Conservation (phyloP, 2,888 invertebrate genomes). For the Spisula solida region DNA sequence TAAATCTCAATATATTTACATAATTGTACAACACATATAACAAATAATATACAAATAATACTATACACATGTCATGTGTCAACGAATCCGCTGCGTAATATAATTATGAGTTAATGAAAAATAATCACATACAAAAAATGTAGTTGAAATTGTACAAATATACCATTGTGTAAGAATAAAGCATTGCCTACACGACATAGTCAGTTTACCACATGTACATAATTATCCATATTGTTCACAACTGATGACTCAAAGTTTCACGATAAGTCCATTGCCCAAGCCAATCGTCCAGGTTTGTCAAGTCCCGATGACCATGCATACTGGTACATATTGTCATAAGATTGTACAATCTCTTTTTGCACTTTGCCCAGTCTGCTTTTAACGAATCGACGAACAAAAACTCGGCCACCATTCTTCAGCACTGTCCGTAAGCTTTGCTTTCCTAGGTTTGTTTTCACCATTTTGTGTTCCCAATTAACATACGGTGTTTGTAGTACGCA, state of each 20-base stretch:
- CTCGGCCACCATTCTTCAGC: conserved; percentile 65
- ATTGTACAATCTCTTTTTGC: conserved; percentile 39
- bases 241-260: not conserved
- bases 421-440: conserved; percentile 61
- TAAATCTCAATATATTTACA: no score
- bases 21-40: no score
- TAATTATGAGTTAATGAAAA: not conserved
- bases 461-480: conserved; percentile 52
- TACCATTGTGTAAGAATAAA: no score
- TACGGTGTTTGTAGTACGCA: conserved; percentile 33
- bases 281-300: conserved; percentile 18
- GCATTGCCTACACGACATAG: no score
- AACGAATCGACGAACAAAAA: conserved; percentile 74
- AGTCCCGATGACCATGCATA: conserved; percentile 51
- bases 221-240: no score
- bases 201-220: no score
- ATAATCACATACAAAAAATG: no score
- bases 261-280: conserved; percentile 30
- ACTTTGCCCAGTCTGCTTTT: conserved; percentile 58
- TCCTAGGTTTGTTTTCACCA: conserved; percentile 50
- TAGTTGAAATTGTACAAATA: no score
- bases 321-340: conserved; percentile 40
- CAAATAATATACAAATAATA: no score
- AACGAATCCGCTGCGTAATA: not conserved
- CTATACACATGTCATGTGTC: no score